Conservation (phyloP, 53 echinoderm and acorn worm species). For the Henricia sp. region DNA sequence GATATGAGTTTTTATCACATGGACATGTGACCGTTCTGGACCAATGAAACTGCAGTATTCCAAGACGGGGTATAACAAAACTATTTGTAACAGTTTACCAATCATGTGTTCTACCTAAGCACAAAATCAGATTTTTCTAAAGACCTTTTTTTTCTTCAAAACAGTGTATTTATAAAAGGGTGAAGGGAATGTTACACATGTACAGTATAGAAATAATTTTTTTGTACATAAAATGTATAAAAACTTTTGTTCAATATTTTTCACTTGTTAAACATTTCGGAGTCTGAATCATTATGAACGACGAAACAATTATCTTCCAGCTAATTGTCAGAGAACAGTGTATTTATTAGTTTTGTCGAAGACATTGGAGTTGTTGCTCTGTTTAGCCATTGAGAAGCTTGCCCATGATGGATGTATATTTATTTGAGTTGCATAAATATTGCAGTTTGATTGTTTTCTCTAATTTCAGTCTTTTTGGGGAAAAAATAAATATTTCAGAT, state of each 20-base stretch:
- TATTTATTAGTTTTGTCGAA: background rate
- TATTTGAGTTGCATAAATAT: conserved; percentile 28
- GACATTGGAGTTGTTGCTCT: background rate
- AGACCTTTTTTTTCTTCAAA: too few relatives aligned
- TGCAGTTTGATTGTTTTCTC: too few relatives aligned
- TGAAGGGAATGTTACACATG: too few relatives aligned
- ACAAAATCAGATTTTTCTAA: too few relatives aligned
- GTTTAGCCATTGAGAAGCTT: conserved; percentile 26
- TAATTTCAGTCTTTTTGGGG: background rate
- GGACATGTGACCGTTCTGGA: too few relatives aligned
- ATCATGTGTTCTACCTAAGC: too few relatives aligned
- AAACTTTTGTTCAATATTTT: conserved; percentile 23
- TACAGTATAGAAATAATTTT: too few relatives aligned
- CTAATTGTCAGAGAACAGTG: background rate
- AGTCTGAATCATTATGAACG: conserved; percentile 32
- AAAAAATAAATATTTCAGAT: background rate
- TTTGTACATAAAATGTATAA: conserved; percentile 33
- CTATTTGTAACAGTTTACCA: too few relatives aligned
- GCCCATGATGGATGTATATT: conserved; percentile 27
- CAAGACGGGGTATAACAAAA: too few relatives aligned
- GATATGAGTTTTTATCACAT: too few relatives aligned
- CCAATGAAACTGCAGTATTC: too few relatives aligned
- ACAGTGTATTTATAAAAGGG: too few relatives aligned
- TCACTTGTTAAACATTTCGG: background rate
- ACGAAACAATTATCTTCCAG: conserved; percentile 44